phyloP scores from a whole-genome alignment of 2,797 vertebrate species.

The Cottoperca gobio region DNA sequence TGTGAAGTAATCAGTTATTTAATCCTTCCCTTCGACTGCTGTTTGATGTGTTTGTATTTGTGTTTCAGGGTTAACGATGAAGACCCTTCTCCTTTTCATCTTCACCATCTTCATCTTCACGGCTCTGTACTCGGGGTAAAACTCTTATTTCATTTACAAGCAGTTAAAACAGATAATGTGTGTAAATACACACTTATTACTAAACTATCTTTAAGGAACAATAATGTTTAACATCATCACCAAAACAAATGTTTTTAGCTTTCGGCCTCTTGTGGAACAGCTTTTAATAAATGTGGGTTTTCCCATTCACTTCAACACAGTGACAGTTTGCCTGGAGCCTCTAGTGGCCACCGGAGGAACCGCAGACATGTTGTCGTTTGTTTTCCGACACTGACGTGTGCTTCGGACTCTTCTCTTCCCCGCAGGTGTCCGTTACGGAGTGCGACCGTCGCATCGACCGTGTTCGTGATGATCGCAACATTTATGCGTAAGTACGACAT shows the following conservation, averaged over 20 bases:
- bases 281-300: too few species aligned
- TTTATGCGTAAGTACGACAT: constrained; percentile 76
- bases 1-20: too few species aligned
- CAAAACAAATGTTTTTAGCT: too few species aligned
- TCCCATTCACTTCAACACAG: too few species aligned
- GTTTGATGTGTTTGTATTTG: constrained; percentile 14
- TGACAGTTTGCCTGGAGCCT: too few species aligned
- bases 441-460: constrained; percentile 17
- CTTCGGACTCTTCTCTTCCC: not conserved
- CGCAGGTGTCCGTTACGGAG: constrained; percentile 76
- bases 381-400: not conserved
- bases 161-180: not conserved
- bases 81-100: constrained; percentile 74
- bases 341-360: too few species aligned
- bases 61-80: constrained; percentile 74
- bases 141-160: not conserved
- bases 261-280: too few species aligned
- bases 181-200: not conserved
- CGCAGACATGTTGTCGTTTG: too few species aligned
- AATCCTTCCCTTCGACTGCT: too few species aligned
- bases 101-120: constrained; percentile 75
- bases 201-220: too few species aligned
- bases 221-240: too few species aligned
- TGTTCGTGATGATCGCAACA: constrained; percentile 51
- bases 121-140: constrained; percentile 77